Conservation (phyloP, 2,888 invertebrate species). For the Anoncus sp. region DNA sequence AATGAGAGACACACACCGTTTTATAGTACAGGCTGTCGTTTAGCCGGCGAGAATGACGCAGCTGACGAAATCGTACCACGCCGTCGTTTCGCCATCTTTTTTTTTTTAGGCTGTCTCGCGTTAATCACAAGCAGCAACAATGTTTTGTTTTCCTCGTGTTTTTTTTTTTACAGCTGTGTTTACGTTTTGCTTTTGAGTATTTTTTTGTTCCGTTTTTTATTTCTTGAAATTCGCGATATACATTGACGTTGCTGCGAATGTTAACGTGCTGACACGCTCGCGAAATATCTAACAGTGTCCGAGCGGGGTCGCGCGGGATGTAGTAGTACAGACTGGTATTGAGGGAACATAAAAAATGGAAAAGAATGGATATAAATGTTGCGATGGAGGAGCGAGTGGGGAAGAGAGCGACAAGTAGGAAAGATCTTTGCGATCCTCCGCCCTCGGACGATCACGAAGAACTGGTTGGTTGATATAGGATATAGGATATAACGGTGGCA, state of each 20-base stretch:
- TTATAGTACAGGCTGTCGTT: constrained; percentile 14
- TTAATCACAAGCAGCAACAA: not conserved
- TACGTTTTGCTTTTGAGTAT: not conserved
- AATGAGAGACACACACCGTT: constrained; percentile 25
- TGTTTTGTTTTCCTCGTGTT: not conserved
- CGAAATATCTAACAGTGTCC: constrained; percentile 36
- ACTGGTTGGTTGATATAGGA: not conserved
- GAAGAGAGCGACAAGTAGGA: not conserved
- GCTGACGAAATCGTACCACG: constrained; percentile 33
- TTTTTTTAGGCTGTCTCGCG: not conserved
- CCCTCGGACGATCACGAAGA: not conserved
- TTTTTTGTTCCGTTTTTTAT: not conserved
- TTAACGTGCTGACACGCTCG: constrained; percentile 44
- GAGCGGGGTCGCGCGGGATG: not conserved
- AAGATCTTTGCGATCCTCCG: not conserved
- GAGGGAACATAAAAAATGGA: not conserved
- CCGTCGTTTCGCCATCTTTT: constrained; percentile 47
- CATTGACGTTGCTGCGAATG: not conserved
- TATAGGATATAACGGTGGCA: too few relatives aligned
- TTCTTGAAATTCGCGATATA: constrained; percentile 2
- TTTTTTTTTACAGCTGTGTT: not conserved
- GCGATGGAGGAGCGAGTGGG: not conserved
- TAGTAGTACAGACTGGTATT: not conserved
- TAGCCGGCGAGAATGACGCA: constrained; percentile 26
- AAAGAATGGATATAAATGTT: not conserved